Base-by-base conservation (phyloP, 2,888 invertebrate species). In the Trilocha varians region DNA sequence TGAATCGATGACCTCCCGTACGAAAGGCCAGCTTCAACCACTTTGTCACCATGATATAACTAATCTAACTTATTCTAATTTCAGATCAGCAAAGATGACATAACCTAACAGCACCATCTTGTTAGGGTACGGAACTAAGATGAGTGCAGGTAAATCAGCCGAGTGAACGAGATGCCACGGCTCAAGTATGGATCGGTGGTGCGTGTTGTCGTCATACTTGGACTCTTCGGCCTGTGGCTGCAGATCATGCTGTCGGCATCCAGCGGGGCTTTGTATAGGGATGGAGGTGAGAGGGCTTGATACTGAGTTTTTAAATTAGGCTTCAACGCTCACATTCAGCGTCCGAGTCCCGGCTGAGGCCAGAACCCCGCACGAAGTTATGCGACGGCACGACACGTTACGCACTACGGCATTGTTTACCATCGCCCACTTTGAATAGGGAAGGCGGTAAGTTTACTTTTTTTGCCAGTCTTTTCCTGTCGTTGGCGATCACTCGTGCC, bases 181-280 rank as follows among this genome's bases (percentile, higher is more conserved):
- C 48, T 86, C 55, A 77, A 73, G 59, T 85, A 80, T 70, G 78
- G 73, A 15, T 72, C 84, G n/a, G 57, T 83, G 38, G 68, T 80
- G 34, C 69, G 86, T 32, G 65, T 79, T 41, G 55, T 82, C 37
- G 75, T 84, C 38, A 77, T 84, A 40, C 54, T 80, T 40, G 78
- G 74, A 18, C 64, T 85, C 6, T 70, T 85, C 45, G 78, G 78
- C 53, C 50, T 85, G 5, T 87, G 84, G 85, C 59, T 85, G 40
- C 85, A 87, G 61, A 80, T 87, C 43, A 78, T 85, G 78, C 62
- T 83, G 44, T 73, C 83, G 0, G 78, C 79, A 3, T 69, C 76
- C 1, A 69, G 57, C 40, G 69, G 73, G 1, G 68, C 64, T 2
- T 46, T 76, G 56, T 82, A 78, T 16, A 69, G 77, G 43, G 78